Percentiles rank a stretch among this genome's conserved stretches.
Evolutionary conservation across 2,113 vertebrate genomes (phyloP).

Genomic region (Origma solitaria): DNA sequence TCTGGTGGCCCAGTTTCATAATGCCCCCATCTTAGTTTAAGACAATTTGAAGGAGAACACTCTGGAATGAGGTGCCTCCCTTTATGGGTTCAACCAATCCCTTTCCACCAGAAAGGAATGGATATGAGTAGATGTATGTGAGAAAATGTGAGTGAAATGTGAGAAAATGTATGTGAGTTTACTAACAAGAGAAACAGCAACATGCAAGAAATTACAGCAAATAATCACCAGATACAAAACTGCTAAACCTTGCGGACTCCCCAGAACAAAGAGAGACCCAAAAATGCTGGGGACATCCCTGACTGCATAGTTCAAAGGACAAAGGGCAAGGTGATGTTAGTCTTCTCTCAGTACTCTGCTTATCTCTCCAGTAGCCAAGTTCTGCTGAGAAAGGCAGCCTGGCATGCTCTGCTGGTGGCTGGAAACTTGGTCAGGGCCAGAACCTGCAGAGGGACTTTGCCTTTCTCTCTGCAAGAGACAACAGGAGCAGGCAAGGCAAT

Average conservation of each 20-base stretch:
- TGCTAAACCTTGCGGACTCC: not conserved
- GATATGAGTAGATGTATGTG: not conserved
- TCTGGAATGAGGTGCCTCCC: not conserved
- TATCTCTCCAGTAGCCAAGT: not conserved
- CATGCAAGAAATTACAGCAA: not conserved
- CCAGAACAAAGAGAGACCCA: not conserved
- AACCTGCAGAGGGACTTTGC: fast-evolving
- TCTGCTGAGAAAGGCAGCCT: not conserved
- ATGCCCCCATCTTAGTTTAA: not conserved
- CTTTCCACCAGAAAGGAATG: not conserved
- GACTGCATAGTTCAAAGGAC: not conserved
- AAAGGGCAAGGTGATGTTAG: not conserved
- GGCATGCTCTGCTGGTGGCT: not conserved
- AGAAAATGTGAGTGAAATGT: not conserved
- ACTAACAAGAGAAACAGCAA: not conserved
- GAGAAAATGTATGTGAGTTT: not conserved
- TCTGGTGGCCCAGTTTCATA: not conserved
- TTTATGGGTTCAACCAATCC: not conserved
- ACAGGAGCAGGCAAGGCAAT: not conserved
- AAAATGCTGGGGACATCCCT: not conserved
- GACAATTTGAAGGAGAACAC: not conserved
- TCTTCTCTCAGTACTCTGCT: not conserved
- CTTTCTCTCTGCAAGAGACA: not conserved
- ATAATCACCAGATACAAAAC: not conserved
- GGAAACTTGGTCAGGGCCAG: not conserved